Percentiles rank a stretch among this genome's conserved stretches.
Evolutionary conservation across 2,113 vertebrate species (phyloP).

Genomic region (Callaeas wilsoni): DNA sequence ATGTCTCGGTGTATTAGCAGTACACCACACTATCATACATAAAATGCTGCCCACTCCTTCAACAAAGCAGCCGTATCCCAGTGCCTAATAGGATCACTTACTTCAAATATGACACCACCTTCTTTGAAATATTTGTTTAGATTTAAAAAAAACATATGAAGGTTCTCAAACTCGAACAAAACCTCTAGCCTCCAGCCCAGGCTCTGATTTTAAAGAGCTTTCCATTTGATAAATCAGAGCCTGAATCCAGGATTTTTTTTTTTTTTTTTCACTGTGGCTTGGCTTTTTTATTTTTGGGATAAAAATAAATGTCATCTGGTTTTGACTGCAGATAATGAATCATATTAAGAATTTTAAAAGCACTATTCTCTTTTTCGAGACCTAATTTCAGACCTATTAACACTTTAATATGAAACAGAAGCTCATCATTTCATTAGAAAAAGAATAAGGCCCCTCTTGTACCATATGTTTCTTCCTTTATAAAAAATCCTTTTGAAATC

Average conservation of each 20-base stretch:
- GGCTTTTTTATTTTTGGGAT: slow-evolving; percentile 53
- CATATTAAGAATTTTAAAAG: slow-evolving; percentile 77
- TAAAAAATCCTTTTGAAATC: slow-evolving; percentile 57
- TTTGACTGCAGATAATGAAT: slow-evolving; percentile 76
- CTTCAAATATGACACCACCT: slow-evolving; percentile 74
- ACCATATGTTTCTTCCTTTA: slow-evolving; percentile 72
- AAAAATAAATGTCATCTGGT: slow-evolving; percentile 76
- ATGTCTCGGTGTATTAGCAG: slow-evolving; percentile 70
- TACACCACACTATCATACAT: slow-evolving; percentile 61
- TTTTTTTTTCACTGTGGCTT: not conserved
- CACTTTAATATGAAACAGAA: slow-evolving; percentile 81
- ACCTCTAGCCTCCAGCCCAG: slow-evolving; percentile 54
- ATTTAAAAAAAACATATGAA: slow-evolving; percentile 72
- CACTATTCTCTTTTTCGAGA: slow-evolving; percentile 73
- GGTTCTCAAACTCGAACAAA: slow-evolving; percentile 73
- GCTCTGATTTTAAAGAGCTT: slow-evolving; percentile 74
- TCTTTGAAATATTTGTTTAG: slow-evolving; percentile 80
- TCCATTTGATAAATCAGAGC: slow-evolving; percentile 67
- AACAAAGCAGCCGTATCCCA: slow-evolving; percentile 66
- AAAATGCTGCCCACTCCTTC: slow-evolving; percentile 53
- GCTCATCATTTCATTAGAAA: slow-evolving; percentile 76
- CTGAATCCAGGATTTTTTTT: not conserved
- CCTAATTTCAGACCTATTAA: slow-evolving; percentile 81
- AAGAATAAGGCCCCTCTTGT: slow-evolving; percentile 62
- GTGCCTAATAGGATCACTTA: slow-evolving; percentile 74